Base-by-base conservation (phyloP, 2,888 invertebrate genomes). In the Trypoxylon attenuatum region DNA sequence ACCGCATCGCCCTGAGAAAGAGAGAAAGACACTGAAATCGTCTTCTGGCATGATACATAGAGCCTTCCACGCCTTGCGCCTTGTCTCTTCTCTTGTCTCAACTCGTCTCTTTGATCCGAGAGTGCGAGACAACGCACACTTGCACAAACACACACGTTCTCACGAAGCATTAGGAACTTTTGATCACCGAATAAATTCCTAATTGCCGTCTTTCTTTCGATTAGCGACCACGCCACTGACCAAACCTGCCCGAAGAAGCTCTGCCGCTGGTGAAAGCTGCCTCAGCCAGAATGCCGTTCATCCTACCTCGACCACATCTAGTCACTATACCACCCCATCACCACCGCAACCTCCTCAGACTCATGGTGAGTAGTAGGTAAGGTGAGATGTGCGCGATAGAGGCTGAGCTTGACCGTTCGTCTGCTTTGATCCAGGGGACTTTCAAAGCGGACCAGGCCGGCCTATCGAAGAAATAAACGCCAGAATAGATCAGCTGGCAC, bases 401-500 rank as follows among this genome's bases (percentile, higher is more conserved):
- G 23, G 5, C 18, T 4, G 10, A 39, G 22, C 10, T 25, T 15
- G 4, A 15, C 1, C 2, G 27, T 8, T 1, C 15, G 15, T 38
- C 49, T 13, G n/a, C 23, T 38, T 45, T 61, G 56, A 46, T 56
- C 2, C 64, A 85, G 85, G 84, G 45, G 83, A 84, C 51, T 86
- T 85, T 71, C 85, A 85, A 64, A 85, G 69, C 87, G 90, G 81
- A 84, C 89, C 79, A 84, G 90, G 74, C 56, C 85, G 85, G 67
- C 85, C 84, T 71, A 84, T 88, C 65, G 90, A 90, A 64, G 88
- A 89, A 74, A 90, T 93, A 74, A 89, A 91, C 80, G 88, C 89
- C 63, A 90, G 93, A 79, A 89, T 94, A 82, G 94, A 94, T 78
- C 91, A 92, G 79, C 87, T 94, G 65, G 90, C 91, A 79, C 90